Conservation (phyloP, 2,888 invertebrate genomes). For the Leuctra nigra region DNA sequence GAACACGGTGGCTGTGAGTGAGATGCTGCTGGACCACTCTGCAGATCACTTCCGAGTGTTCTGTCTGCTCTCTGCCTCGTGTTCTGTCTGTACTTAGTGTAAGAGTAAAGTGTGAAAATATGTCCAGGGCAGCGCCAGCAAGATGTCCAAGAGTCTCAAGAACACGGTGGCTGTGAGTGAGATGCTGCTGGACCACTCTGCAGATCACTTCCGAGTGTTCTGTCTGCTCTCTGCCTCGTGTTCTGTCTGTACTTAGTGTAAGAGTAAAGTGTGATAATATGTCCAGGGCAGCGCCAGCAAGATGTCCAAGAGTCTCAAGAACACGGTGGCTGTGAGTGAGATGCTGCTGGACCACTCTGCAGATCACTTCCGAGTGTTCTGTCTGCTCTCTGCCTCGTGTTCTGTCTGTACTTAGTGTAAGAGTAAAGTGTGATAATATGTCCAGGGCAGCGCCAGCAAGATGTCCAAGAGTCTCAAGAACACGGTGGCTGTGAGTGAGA, state of each 20-base stretch:
- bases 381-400: no score
- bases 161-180: slow-evolving; percentile 75
- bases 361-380: slow-evolving; percentile 78
- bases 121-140: slow-evolving; percentile 63
- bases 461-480: slow-evolving; percentile 94
- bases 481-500: slow-evolving; percentile 65
- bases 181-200: slow-evolving; percentile 57
- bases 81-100: no score
- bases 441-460: slow-evolving; percentile 68
- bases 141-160: slow-evolving; percentile 92
- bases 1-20: slow-evolving; percentile 72
- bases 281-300: slow-evolving; percentile 68
- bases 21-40: slow-evolving; percentile 59
- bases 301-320: slow-evolving; percentile 92
- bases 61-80: no score
- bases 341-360: slow-evolving; percentile 60
- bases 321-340: slow-evolving; percentile 69
- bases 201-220: slow-evolving; percentile 77
- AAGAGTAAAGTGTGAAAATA: no score
- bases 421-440: no score
- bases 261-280: no score
- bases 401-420: no score
- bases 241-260: no score
- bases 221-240: no score
- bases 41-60: slow-evolving; percentile 78